These are phyloP conservation scores for Eutrigla gurnardus DNA, from an alignment of 2,797 vertebrate species.

Conservation along the genomic window DNA sequence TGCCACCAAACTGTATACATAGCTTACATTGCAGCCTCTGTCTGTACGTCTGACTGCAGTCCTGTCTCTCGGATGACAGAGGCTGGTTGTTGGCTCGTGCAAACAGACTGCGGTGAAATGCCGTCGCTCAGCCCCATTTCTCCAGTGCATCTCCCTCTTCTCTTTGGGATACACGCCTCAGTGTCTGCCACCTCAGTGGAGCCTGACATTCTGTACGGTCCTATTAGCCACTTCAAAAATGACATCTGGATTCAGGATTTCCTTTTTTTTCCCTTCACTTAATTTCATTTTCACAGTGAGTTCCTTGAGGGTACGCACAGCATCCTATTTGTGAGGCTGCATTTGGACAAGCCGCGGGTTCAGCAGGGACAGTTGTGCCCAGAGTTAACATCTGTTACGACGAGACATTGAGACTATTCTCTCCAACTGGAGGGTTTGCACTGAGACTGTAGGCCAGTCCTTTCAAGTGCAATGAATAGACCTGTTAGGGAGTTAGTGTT, in stretches of 20 bases:
- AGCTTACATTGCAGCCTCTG: conserved; percentile 28
- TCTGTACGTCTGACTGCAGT: conserved; percentile 32
- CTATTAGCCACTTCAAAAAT: conserved; percentile 70
- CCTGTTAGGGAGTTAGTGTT: conserved; percentile 11
- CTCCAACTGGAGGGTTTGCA: conserved; percentile 31
- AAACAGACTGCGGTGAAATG: conserved; percentile 52
- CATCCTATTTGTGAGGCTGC: conserved; percentile 52
- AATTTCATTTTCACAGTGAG: conserved; percentile 55
- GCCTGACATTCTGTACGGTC: conserved; percentile 53
- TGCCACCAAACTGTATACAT: neutral
- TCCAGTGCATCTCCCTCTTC: conserved; percentile 53
- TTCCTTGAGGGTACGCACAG: conserved; percentile 53
- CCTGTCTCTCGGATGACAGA: conserved; percentile 44
- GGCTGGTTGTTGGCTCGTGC: conserved; percentile 53
- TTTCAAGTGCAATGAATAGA: conserved; percentile 66
- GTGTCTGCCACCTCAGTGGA: conserved; percentile 70
- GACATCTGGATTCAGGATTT: conserved; percentile 72
- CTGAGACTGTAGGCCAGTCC: conserved; percentile 38
- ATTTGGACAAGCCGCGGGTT: conserved; percentile 43
- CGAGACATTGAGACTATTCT: conserved; percentile 50
- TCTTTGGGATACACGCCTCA: conserved; percentile 44
- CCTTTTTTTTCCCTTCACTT: conserved; percentile 45
- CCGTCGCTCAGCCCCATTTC: conserved; percentile 35
- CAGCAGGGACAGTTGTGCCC: conserved; percentile 46
- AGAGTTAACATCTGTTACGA: conserved; percentile 57